Percentiles rank a stretch among this genome's conserved stretches.
These are phyloP conservation scores for Silurus meridionalis DNA, from an alignment of 2,113 vertebrate species.

Conservation along the genomic window DNA sequence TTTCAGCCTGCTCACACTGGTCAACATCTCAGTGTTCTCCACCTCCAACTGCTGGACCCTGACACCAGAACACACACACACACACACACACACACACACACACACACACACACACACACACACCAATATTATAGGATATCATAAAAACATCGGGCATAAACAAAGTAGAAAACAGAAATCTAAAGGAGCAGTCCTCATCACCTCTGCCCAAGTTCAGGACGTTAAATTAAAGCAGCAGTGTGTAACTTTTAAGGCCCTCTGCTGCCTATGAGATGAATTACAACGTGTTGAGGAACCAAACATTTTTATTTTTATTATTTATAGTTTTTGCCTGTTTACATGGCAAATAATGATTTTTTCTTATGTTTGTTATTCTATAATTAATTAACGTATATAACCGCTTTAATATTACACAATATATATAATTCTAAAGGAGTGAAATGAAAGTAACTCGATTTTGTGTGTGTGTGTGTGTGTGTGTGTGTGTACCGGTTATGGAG, in stretches of 20 bases:
- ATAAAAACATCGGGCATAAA: not conserved
- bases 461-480: constrained; percentile 33
- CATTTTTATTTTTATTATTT: too few species aligned
- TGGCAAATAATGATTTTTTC: not conserved
- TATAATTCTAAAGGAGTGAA: not conserved
- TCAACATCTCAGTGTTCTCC: constrained; percentile 83
- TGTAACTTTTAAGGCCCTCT: not conserved
- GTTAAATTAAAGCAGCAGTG: not conserved
- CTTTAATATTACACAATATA: not conserved
- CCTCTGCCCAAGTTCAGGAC: not conserved
- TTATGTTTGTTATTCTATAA: not conserved
- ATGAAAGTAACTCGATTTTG: not conserved
- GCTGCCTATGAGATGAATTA: not conserved
- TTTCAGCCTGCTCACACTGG: constrained; percentile 81
- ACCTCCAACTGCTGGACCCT: constrained; percentile 90
- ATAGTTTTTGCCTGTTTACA: not conserved
- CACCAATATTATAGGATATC: not conserved
- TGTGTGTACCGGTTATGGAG: constrained; percentile 80
- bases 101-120: constrained; percentile 4
- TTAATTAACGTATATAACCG: not conserved
- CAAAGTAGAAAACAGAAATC: not conserved
- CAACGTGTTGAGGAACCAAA: not conserved
- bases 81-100: not conserved
- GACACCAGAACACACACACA: constrained; percentile 15
- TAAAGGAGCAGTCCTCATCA: not conserved